Conservation (phyloP, 2,797 vertebrate genomes). For the Paramormyrops hopkinsi region DNA sequence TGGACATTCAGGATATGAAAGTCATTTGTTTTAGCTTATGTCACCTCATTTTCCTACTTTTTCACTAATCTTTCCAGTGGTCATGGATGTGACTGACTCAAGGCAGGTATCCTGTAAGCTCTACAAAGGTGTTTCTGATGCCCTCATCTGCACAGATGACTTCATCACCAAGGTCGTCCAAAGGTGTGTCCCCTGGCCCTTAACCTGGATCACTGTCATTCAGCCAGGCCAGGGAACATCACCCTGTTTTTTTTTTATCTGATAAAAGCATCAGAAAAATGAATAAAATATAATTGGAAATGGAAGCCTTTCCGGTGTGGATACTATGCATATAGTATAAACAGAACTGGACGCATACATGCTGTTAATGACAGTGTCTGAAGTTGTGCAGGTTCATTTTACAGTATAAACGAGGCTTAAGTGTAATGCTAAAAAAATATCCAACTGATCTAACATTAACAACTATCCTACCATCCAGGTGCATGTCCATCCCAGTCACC, state of each 20-base stretch:
- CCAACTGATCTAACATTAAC: background rate
- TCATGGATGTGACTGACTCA: slow-evolving; percentile 96
- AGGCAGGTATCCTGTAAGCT: slow-evolving; percentile 91
- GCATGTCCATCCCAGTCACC: slow-evolving; percentile 98
- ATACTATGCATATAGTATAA: background rate
- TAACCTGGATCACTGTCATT: background rate
- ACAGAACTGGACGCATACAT: background rate
- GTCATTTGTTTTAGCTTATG: background rate
- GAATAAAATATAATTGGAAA: background rate
- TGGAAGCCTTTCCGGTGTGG: background rate
- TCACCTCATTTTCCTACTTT: slow-evolving; percentile 22
- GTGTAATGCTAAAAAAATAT: background rate
- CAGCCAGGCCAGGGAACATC: background rate
- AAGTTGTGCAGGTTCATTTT: background rate
- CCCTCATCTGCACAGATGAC: slow-evolving; percentile 95
- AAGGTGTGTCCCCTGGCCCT: slow-evolving; percentile 60
- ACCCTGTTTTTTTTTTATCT: background rate
- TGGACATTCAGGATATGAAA: background rate
- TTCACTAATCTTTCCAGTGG: slow-evolving; percentile 64
- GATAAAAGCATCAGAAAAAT: background rate
- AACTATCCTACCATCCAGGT: slow-evolving; percentile 56
- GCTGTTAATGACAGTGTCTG: background rate
- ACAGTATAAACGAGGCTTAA: background rate
- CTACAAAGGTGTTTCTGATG: slow-evolving; percentile 93
- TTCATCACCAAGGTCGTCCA: slow-evolving; percentile 99